phyloP scores from a whole-genome alignment of 2,888 invertebrate genomes.

The Exephanes ischioxanthus region DNA sequence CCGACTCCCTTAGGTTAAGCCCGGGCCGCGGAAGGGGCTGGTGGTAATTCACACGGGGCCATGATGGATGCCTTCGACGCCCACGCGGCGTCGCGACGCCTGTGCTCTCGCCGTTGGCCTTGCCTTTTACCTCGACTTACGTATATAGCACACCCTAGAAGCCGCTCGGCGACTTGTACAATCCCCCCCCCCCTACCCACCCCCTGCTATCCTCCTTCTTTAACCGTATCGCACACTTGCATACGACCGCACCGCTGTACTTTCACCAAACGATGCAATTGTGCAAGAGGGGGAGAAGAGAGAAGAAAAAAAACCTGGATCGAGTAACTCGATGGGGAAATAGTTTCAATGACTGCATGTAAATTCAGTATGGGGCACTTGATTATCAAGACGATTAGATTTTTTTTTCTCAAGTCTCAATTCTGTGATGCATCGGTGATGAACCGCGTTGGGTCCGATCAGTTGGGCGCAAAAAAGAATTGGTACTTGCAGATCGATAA shows the following conservation, averaged over 20 bases:
- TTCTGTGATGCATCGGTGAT: too few species aligned
- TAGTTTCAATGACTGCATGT: too few species aligned
- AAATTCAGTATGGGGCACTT: too few species aligned
- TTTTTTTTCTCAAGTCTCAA: background rate
- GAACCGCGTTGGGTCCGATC: too few species aligned
- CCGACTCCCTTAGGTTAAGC: conserved; percentile 72
- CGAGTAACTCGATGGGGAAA: background rate
- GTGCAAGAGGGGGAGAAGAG: background rate
- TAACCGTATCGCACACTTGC: conserved; percentile 23
- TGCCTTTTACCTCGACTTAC: conserved; percentile 43
- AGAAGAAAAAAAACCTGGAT: background rate
- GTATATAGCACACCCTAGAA: conserved; percentile 20
- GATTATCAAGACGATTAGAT: background rate
- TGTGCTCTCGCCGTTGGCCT: conserved; percentile 72
- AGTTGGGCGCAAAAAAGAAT: too few species aligned
- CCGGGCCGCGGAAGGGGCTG: conserved; percentile 67
- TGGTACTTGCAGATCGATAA: too few species aligned
- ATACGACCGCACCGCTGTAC: background rate
- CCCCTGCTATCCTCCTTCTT: background rate
- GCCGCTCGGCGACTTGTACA: conserved; percentile 8
- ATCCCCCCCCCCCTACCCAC: background rate
- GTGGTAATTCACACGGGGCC: conserved; percentile 82
- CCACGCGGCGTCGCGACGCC: conserved; percentile 83
- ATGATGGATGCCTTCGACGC: conserved; percentile 83
- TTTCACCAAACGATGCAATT: conserved; percentile 27